Evolutionary conservation across 2,888 invertebrate genomes (phyloP).

Genomic region (Mycalesis mineus): DNA sequence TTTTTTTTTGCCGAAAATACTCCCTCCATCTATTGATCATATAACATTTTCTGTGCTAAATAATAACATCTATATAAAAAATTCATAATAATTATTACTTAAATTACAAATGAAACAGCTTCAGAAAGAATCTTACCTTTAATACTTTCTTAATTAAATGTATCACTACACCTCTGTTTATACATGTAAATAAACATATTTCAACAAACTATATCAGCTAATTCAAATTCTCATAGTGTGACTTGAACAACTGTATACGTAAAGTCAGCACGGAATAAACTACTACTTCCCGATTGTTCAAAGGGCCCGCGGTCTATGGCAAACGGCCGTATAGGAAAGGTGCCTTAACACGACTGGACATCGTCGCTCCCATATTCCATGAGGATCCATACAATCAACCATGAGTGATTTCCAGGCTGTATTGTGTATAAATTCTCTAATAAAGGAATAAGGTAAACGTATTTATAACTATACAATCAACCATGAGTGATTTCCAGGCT

Average conservation of each 20-base stretch:
- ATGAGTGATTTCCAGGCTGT: conserved; percentile 20
- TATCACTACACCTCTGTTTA: background rate
- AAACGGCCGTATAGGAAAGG: conserved; percentile 42
- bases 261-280: background rate
- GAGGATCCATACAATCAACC: conserved; percentile 21
- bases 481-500: conserved; percentile 20
- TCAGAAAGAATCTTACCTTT: too few species aligned
- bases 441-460: background rate
- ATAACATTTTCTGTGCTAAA: too few species aligned
- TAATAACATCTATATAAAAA: too few species aligned
- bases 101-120: too few species aligned
- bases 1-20: too few species aligned
- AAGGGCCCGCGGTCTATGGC: conserved; percentile 34
- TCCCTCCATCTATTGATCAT: too few species aligned
- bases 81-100: too few species aligned
- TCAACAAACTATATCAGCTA: background rate
- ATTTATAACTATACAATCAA: conserved; percentile 17
- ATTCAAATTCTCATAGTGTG: background rate
- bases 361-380: conserved; percentile 47
- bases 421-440: background rate
- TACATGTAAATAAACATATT: background rate
- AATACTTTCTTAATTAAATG: too few species aligned
- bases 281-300: conserved; percentile 9
- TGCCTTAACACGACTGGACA: conserved; percentile 67
- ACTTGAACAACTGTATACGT: background rate